phyloP scores from a whole-genome alignment of 2,888 invertebrate species.

The Anthophora plumipes region DNA sequence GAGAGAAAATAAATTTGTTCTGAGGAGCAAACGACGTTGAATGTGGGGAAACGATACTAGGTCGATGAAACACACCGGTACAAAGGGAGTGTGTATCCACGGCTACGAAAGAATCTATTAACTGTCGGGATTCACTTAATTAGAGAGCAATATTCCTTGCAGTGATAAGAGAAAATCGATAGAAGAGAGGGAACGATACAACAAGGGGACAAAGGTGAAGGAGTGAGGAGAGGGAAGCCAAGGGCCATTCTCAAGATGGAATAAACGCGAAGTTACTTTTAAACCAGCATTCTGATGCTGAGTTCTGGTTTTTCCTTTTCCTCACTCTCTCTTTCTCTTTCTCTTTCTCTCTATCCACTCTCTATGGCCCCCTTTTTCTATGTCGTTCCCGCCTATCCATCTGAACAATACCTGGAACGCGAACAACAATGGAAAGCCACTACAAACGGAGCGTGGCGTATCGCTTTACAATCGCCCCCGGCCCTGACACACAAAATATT shows the following conservation, averaged over 20 bases:
- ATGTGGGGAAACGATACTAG: neutral
- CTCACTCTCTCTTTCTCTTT: neutral
- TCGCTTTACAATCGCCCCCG: constrained; percentile 63
- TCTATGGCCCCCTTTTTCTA: neutral
- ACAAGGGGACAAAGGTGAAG: neutral
- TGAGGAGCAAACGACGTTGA: neutral
- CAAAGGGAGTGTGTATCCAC: constrained; percentile 18
- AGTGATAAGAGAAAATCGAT: constrained; percentile 45
- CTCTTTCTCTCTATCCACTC: neutral
- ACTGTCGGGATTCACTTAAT: constrained; percentile 42
- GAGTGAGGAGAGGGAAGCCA: neutral
- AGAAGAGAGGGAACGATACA: neutral
- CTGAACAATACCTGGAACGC: constrained; percentile 55
- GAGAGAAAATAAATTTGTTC: neutral
- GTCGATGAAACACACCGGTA: neutral
- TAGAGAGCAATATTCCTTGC: constrained; percentile 41
- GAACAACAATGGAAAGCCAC: constrained; percentile 57
- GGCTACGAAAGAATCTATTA: constrained; percentile 41
- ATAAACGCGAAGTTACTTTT: constrained; percentile 56
- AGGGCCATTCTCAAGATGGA: constrained; percentile 44
- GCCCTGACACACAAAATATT: constrained; percentile 63
- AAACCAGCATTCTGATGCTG: constrained; percentile 34
- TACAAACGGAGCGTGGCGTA: constrained; percentile 61
- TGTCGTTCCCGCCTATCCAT: constrained; percentile 31
- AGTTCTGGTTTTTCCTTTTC: constrained; percentile 31